phyloP scores from a whole-genome alignment of 2,113 vertebrate species.

The Halichoeres trimaculatus region DNA sequence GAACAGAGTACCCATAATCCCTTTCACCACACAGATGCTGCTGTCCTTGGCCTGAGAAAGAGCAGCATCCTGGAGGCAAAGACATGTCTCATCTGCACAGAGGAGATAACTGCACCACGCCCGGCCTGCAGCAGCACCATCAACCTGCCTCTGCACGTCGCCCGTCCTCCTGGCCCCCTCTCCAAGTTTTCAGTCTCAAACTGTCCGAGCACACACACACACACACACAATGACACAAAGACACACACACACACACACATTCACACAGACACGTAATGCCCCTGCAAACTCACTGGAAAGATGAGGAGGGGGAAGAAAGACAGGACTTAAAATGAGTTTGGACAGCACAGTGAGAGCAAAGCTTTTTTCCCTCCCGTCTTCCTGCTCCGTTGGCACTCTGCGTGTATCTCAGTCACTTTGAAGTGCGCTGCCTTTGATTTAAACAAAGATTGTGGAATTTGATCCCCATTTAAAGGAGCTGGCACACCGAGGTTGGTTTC shows the following conservation, averaged over 20 bases:
- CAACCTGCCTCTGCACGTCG: conserved; percentile 32
- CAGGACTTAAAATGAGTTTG: conserved; percentile 50
- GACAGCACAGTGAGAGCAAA: conserved; percentile 53
- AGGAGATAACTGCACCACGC: conserved; percentile 70
- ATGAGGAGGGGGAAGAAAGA: conserved; percentile 39
- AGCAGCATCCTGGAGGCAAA: conserved; percentile 65
- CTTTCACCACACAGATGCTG: conserved; percentile 46
- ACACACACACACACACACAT: conserved; percentile 9
- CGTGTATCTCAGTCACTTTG: conserved; percentile 53
- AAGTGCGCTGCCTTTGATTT: conserved; percentile 67
- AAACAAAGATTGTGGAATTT: conserved; percentile 61
- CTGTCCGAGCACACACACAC: conserved; percentile 27
- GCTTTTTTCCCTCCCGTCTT: conserved; percentile 8
- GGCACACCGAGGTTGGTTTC: conserved; percentile 53
- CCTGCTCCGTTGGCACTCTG: conserved; percentile 24
- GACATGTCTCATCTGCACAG: conserved; percentile 66
- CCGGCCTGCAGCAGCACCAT: conserved; percentile 28
- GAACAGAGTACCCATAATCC: conserved; percentile 59
- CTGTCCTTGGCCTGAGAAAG: conserved; percentile 65
- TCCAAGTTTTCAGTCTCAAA: conserved; percentile 14
- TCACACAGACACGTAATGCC: conserved; percentile 17
- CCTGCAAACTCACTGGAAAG: conserved; percentile 24
- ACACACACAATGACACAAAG: too few relatives aligned
- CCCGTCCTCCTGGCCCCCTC: conserved; percentile 21
- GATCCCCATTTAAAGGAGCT: conserved; percentile 36